Evolutionary conservation across 2,113 vertebrate genomes (phyloP).

Genomic region (Amphiprion ocellaris): DNA sequence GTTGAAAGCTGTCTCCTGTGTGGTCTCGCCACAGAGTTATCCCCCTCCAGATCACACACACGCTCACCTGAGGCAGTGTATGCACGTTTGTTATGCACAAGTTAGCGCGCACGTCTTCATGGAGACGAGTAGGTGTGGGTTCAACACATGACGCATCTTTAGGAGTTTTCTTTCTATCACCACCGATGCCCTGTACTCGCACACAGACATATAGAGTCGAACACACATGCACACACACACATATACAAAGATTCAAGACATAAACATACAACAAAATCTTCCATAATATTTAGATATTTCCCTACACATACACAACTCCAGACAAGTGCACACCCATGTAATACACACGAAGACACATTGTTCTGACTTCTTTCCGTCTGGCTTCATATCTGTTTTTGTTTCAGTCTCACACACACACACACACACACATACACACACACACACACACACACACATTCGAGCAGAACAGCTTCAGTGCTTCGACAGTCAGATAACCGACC

Average conservation of each 20-base stretch:
- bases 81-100: slow-evolving; percentile 45
- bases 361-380: slow-evolving; percentile 49
- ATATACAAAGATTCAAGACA: slow-evolving; percentile 54
- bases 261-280: slow-evolving; percentile 76
- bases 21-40: slow-evolving; percentile 79
- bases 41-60: slow-evolving; percentile 78
- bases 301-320: slow-evolving; percentile 35
- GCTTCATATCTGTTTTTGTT: slow-evolving; percentile 53
- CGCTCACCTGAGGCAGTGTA: slow-evolving; percentile 69
- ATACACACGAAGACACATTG: slow-evolving; percentile 61
- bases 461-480: slow-evolving; percentile 10
- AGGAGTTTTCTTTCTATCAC: slow-evolving; percentile 3
- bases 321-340: slow-evolving; percentile 43
- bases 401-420: slow-evolving; percentile 34
- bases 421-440: slow-evolving; percentile 5
- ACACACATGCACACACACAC: slow-evolving; percentile 15
- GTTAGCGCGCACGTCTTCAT: slow-evolving; percentile 18
- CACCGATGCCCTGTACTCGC: slow-evolving; percentile 25
- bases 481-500: slow-evolving; percentile 13
- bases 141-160: slow-evolving; percentile 49
- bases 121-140: slow-evolving; percentile 57
- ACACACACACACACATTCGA: neutral
- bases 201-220: slow-evolving; percentile 3
- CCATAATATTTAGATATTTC: slow-evolving; percentile 74
- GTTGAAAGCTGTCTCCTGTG: slow-evolving; percentile 84